Evolutionary conservation across 2,888 invertebrate genomes (phyloP).

Genomic region (Chesias legatella): DNA sequence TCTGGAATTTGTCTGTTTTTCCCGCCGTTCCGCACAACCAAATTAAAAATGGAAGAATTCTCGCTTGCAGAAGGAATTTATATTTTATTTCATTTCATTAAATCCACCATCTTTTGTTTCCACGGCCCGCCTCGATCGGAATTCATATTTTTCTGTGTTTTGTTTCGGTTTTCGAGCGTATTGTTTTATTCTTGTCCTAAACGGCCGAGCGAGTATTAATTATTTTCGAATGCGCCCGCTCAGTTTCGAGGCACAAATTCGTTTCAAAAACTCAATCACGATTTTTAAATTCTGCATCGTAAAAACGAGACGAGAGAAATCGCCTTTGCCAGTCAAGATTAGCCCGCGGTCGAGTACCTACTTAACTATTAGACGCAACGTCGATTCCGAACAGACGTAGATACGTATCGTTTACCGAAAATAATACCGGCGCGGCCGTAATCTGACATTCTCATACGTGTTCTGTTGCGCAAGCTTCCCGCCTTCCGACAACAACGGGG

Average conservation of each 20-base stretch:
- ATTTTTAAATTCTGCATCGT: slow-evolving; percentile 50
- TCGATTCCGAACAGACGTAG: slow-evolving; percentile 61
- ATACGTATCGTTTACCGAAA: slow-evolving; percentile 74
- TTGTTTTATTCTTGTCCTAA: slow-evolving; percentile 76
- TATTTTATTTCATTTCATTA: slow-evolving; percentile 80
- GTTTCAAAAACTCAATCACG: slow-evolving; percentile 56
- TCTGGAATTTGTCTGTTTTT: slow-evolving; percentile 73
- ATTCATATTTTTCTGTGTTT: slow-evolving; percentile 81
- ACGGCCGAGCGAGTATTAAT: slow-evolving; percentile 71
- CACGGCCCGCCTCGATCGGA: slow-evolving; percentile 71
- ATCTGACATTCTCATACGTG: slow-evolving; percentile 65
- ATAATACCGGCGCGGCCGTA: slow-evolving; percentile 64
- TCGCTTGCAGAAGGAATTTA: slow-evolving; percentile 76
- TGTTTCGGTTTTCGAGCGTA: slow-evolving; percentile 69
- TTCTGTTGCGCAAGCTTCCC: slow-evolving; percentile 59
- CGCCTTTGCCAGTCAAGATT: slow-evolving; percentile 64
- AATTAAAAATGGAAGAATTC: slow-evolving; percentile 81
- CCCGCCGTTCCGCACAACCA: slow-evolving; percentile 65
- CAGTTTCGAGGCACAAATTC: slow-evolving; percentile 58
- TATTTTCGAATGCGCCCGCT: slow-evolving; percentile 71
- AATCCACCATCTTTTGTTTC: slow-evolving; percentile 80
- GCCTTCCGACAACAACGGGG: slow-evolving; percentile 61
- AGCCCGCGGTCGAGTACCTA: slow-evolving; percentile 47
- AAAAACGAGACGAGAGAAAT: slow-evolving; percentile 41
- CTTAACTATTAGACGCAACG: slow-evolving; percentile 68